phyloP scores from a whole-genome alignment of 2,797 vertebrate genomes.

The Craterocephalus amniculus region DNA sequence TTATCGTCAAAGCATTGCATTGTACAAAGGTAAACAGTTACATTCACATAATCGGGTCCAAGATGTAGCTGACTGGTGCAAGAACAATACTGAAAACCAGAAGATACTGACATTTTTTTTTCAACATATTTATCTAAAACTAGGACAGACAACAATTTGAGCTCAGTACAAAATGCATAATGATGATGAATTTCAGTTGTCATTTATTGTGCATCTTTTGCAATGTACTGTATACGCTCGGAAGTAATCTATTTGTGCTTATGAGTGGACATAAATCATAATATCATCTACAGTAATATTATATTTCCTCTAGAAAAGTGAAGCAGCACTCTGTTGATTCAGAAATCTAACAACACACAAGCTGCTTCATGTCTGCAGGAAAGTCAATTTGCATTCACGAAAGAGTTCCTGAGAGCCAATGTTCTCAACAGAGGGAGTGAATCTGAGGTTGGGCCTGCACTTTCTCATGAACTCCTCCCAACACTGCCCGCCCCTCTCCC shows the following conservation, averaged over 20 bases:
- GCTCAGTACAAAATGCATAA: background rate
- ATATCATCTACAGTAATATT: background rate
- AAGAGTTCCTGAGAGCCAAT: conserved; percentile 54
- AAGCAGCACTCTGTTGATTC: conserved; percentile 29
- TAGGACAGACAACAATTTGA: background rate
- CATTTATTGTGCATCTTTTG: background rate
- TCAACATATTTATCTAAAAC: background rate
- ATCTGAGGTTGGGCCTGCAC: conserved; percentile 76
- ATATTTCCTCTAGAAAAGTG: conserved; percentile 7
- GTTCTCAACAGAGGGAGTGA: conserved; percentile 69
- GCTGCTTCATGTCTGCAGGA: conserved; percentile 21
- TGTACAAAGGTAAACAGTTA: too few relatives aligned
- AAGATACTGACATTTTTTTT: background rate
- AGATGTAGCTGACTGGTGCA: background rate
- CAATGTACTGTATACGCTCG: background rate
- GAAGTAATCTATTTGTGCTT: background rate
- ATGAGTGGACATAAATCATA: background rate
- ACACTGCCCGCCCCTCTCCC: conserved; percentile 46
- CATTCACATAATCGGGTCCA: background rate
- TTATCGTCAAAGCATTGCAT: too few relatives aligned
- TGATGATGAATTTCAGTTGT: background rate
- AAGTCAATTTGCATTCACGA: conserved; percentile 62
- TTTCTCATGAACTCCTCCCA: conserved; percentile 84
- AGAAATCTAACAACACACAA: conserved; percentile 14
- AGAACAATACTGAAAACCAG: background rate